Percentiles rank a stretch among this genome's conserved stretches.
Conservation (phyloP, 2,797 vertebrate species). For the Salmo trutta region DNA sequence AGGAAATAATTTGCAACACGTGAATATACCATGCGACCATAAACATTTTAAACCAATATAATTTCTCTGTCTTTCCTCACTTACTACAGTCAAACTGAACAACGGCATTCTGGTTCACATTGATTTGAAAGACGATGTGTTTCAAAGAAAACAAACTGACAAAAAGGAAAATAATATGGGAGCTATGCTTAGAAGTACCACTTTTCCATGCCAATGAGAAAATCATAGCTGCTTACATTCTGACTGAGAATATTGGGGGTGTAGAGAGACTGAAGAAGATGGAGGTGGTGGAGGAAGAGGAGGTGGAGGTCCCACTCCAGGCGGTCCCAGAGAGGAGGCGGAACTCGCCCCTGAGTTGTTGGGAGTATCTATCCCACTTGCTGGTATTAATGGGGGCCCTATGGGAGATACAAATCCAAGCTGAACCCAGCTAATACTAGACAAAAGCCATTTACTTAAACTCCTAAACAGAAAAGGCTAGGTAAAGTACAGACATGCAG, state of each 20-base stretch:
- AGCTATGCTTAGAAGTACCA: conserved; percentile 1
- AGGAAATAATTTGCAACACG: not conserved
- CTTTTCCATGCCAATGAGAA: conserved; percentile 51
- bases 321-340: conserved; percentile 72
- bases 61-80: not conserved
- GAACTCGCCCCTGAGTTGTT: conserved; percentile 72
- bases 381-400: conserved; percentile 91
- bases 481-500: not conserved
- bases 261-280: conserved; percentile 79
- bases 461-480: not conserved
- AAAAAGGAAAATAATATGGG: not conserved
- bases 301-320: conserved; percentile 73
- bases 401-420: conserved; percentile 71
- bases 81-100: not conserved
- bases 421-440: conserved; percentile 41
- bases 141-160: not conserved
- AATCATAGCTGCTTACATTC: conserved; percentile 87
- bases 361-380: conserved; percentile 86
- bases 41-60: not conserved
- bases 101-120: not conserved
- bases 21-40: not conserved
- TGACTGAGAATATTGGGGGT: conserved; percentile 92
- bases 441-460: not conserved
- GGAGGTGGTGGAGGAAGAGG: conserved; percentile 68
- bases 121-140: not conserved